phyloP scores from a whole-genome alignment of 2,888 invertebrate genomes.

The Theretra japonica region DNA sequence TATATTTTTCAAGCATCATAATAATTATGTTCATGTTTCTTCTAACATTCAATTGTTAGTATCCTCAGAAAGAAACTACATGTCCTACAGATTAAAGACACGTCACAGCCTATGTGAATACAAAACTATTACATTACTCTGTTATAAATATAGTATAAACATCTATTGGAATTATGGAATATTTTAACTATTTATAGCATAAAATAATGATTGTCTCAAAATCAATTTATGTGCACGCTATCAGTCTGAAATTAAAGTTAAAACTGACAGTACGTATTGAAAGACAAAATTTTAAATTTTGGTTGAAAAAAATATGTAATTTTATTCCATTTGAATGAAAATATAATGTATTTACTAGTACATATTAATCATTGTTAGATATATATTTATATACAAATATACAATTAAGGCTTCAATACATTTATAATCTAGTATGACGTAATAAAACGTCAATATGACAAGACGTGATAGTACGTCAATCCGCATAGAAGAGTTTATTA shows the following conservation, averaged over 20 bases:
- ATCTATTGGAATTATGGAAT: too few species aligned
- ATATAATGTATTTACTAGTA: not conserved
- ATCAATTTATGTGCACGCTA: too few species aligned
- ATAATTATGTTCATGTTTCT: too few species aligned
- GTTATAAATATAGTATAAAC: not conserved
- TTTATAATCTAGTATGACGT: not conserved
- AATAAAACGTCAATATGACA: not conserved
- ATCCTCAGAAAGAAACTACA: not conserved
- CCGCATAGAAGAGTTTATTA: too few species aligned
- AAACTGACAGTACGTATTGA: too few species aligned
- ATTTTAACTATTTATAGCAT: too few species aligned
- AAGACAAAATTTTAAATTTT: too few species aligned
- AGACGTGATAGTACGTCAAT: not conserved
- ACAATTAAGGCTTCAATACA: not conserved
- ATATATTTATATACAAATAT: not conserved
- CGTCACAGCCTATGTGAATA: constrained; percentile 3
- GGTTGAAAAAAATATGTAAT: too few species aligned
- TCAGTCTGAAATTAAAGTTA: too few species aligned
- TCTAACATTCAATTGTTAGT: not conserved
- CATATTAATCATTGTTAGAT: not conserved
- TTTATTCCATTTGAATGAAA: too few species aligned
- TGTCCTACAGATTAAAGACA: not conserved
- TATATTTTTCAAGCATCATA: too few species aligned
- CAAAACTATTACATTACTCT: not conserved
- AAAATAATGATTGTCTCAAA: too few species aligned